phyloP scores from a whole-genome alignment of 2,113 vertebrate species.

The Chlorocebus sabaeus region DNA sequence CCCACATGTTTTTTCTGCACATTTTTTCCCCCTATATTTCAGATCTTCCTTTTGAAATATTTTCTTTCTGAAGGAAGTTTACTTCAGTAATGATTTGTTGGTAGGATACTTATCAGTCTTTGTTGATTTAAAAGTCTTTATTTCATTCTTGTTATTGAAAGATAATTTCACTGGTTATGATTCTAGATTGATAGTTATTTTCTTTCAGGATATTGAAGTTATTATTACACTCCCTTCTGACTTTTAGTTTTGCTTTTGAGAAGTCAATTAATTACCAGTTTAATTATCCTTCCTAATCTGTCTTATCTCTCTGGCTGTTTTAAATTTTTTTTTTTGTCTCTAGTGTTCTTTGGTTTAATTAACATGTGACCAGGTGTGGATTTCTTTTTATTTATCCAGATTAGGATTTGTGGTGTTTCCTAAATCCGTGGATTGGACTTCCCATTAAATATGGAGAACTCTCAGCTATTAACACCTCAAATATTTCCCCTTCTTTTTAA shows the following conservation, averaged over 20 bases:
- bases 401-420: not conserved
- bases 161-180: not conserved
- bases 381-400: not conserved
- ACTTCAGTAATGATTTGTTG: not conserved
- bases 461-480: not conserved
- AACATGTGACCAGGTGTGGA: not conserved
- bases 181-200: not conserved
- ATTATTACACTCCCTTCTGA: not conserved
- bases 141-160: not conserved
- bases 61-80: not conserved
- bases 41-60: not conserved
- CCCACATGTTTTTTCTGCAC: not conserved
- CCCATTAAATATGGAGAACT: not conserved
- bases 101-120: not conserved
- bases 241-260: not conserved
- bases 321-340: not conserved
- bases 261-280: not conserved
- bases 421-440: not conserved
- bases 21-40: not conserved
- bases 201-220: not conserved
- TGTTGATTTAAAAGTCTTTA: not conserved
- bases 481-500: slow-evolving; percentile 27
- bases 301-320: not conserved
- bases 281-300: not conserved
- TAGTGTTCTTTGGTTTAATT: not conserved